phyloP scores from a whole-genome alignment of 2,113 vertebrate species.

The Piaya cayana region DNA sequence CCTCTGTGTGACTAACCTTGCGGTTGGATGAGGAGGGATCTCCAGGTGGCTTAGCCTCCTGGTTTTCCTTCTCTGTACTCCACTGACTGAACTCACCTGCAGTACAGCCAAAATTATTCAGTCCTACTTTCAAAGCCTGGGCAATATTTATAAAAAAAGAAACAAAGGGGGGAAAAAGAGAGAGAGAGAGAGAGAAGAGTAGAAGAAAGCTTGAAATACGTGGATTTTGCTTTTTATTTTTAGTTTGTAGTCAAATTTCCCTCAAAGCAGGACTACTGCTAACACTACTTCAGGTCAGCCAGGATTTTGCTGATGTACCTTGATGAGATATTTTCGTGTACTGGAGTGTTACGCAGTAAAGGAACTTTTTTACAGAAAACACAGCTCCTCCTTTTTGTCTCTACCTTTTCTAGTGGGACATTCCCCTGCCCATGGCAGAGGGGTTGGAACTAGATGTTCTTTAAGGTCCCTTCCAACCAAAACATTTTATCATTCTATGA shows the following conservation, averaged over 20 bases:
- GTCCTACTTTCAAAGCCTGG: background rate
- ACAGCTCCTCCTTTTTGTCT: background rate
- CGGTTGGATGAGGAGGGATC: background rate
- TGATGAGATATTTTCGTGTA: background rate
- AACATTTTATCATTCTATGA: too few species aligned
- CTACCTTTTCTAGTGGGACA: background rate
- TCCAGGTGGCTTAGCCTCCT: background rate
- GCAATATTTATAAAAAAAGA: background rate
- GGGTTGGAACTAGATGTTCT: too few species aligned
- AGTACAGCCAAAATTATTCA: background rate
- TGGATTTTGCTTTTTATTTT: background rate
- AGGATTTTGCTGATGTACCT: background rate
- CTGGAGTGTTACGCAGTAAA: accelerated
- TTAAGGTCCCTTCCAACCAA: too few species aligned
- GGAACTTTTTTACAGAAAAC: background rate
- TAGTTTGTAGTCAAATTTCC: background rate
- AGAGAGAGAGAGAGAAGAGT: background rate
- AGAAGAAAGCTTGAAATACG: background rate
- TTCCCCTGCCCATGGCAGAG: too few species aligned
- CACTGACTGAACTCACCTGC: background rate
- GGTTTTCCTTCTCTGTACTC: background rate
- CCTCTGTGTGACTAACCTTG: background rate
- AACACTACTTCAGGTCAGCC: background rate
- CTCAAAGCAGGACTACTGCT: background rate
- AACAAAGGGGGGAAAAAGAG: background rate